These are phyloP conservation scores for Zosterops lateralis DNA, from an alignment of 2,113 vertebrate genomes.

Conservation along the genomic window DNA sequence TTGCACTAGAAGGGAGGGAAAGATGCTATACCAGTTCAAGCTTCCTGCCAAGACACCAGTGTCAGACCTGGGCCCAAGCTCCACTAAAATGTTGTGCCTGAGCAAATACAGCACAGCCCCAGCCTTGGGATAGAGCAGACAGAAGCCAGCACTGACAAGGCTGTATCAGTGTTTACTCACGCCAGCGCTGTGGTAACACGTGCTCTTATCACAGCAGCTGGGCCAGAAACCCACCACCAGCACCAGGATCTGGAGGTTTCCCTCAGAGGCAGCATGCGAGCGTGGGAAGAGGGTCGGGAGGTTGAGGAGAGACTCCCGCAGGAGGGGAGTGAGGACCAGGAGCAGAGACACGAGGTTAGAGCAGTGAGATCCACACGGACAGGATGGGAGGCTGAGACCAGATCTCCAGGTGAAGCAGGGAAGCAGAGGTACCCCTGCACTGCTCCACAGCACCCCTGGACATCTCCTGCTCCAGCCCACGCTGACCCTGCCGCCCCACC, in stretches of 20 bases:
- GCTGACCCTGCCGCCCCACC: background rate
- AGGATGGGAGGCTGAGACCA: background rate
- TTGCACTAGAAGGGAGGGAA: background rate
- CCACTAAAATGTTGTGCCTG: background rate
- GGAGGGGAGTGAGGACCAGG: background rate
- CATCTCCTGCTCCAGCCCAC: background rate
- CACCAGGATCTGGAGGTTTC: slow-evolving; percentile 8
- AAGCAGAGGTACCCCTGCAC: background rate
- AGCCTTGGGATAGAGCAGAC: slow-evolving; percentile 68
- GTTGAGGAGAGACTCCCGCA: background rate
- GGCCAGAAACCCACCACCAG: slow-evolving; percentile 66
- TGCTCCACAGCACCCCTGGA: background rate
- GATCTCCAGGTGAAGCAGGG: background rate
- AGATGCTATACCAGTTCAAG: background rate
- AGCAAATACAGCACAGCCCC: slow-evolving; percentile 18
- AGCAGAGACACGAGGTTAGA: slow-evolving; percentile 1
- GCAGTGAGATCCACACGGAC: background rate
- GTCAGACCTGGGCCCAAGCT: background rate
- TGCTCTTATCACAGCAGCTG: slow-evolving; percentile 63
- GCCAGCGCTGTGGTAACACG: slow-evolving; percentile 57
- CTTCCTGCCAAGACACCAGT: background rate
- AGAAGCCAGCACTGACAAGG: slow-evolving; percentile 88
- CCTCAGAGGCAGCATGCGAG: slow-evolving; percentile 65
- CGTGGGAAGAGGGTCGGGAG: background rate
- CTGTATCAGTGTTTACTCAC: slow-evolving; percentile 85